phyloP scores from a whole-genome alignment of 2,888 invertebrate genomes.

The Scaptomyza reducta region DNA sequence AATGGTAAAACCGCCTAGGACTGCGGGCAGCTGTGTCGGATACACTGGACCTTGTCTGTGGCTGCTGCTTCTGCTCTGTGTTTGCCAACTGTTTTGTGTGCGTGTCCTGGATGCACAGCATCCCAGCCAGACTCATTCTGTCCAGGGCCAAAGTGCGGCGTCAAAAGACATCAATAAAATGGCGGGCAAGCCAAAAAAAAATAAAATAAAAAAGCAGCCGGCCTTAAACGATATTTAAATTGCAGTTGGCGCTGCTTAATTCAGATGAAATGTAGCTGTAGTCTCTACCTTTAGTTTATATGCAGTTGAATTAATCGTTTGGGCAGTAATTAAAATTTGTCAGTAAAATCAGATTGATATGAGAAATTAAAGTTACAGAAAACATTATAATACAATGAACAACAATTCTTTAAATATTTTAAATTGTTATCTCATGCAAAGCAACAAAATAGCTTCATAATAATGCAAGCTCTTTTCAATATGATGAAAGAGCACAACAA shows the following conservation, averaged over 20 bases:
- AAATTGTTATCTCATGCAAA: too few relatives aligned
- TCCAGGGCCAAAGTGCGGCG: slow-evolving; percentile 48
- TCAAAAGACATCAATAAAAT: slow-evolving; percentile 74
- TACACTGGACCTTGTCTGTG: slow-evolving; percentile 19
- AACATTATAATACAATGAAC: too few relatives aligned
- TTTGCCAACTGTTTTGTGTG: slow-evolving; percentile 42
- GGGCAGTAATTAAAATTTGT: background rate
- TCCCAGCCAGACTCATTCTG: slow-evolving; percentile 1
- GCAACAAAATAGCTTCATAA: background rate
- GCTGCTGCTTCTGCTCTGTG: slow-evolving; percentile 14
- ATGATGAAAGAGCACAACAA: background rate
- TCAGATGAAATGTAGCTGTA: slow-evolving; percentile 7
- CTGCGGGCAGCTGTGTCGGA: slow-evolving; percentile 47
- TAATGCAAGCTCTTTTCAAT: background rate
- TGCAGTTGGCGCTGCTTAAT: slow-evolving; percentile 11
- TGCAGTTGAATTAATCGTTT: background rate
- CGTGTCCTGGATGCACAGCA: slow-evolving; percentile 34
- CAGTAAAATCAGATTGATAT: background rate
- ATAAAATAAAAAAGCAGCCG: background rate
- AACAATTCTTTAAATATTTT: too few relatives aligned
- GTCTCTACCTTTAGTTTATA: background rate
- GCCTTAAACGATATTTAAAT: slow-evolving; percentile 49
- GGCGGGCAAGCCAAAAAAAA: slow-evolving; percentile 29
- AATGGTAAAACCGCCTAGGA: slow-evolving; percentile 46
- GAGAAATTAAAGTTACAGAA: too few relatives aligned